Evolutionary conservation across 2,888 invertebrate genomes (phyloP).

Genomic region (Dugesia japonica): DNA sequence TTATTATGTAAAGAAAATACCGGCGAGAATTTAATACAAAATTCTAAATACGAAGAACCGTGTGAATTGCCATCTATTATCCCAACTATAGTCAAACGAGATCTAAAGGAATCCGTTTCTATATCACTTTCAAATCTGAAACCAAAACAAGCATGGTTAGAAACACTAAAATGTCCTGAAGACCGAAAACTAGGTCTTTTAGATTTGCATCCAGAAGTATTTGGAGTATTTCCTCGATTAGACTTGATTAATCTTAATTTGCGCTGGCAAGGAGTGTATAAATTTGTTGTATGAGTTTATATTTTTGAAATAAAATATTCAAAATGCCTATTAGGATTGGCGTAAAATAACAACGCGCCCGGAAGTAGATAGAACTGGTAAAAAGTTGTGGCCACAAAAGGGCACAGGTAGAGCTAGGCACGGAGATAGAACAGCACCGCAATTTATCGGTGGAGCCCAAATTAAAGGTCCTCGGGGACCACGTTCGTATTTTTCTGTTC

Average conservation of each 20-base stretch:
- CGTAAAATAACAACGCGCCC: constrained; percentile 28
- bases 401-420: constrained; percentile 74
- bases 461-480: constrained; percentile 80
- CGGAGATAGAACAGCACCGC: constrained; percentile 73
- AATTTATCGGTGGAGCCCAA: constrained; percentile 61
- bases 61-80: not conserved
- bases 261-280: constrained; percentile 67
- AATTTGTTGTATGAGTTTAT: constrained; percentile 60
- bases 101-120: not conserved
- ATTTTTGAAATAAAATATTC: too few species aligned
- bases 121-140: not conserved
- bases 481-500: constrained; percentile 76
- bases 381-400: constrained; percentile 91
- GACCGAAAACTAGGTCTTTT: constrained; percentile 55
- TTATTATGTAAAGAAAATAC: not conserved
- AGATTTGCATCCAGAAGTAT: constrained; percentile 23
- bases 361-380: constrained; percentile 24
- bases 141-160: constrained; percentile 41
- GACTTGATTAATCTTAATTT: constrained; percentile 73
- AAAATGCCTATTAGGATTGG: constrained; percentile 32
- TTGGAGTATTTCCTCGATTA: constrained; percentile 48
- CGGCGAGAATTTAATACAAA: not conserved
- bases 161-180: constrained; percentile 41
- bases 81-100: not conserved
- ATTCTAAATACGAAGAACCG: not conserved